These are phyloP conservation scores for Willisornis vidua DNA, from an alignment of 2,113 vertebrate species.

Conservation along the genomic window DNA sequence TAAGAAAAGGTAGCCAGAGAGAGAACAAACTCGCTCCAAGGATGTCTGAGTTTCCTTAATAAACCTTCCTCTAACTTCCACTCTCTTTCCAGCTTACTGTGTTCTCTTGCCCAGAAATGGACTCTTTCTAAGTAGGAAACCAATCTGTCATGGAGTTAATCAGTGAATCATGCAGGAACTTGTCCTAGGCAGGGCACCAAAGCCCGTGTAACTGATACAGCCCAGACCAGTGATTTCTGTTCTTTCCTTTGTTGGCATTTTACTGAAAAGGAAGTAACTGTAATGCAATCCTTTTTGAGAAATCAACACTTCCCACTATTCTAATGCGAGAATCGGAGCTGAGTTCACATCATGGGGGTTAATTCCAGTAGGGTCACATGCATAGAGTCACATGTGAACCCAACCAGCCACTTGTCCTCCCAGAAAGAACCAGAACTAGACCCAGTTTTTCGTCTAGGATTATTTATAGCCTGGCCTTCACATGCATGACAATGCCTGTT, in stretches of 20 bases:
- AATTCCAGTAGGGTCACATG: neutral
- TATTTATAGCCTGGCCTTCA: neutral
- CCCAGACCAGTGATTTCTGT: neutral
- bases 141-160: neutral
- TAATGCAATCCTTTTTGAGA: conserved; percentile 44
- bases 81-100: neutral
- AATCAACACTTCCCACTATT: neutral
- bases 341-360: neutral
- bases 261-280: conserved; percentile 24
- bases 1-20: neutral
- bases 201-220: conserved; percentile 15
- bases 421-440: neutral
- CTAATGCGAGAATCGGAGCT: neutral
- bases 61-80: neutral
- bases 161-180: neutral
- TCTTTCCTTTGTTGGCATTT: conserved; percentile 18
- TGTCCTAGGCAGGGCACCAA: neutral
- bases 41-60: neutral
- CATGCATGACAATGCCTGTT: neutral
- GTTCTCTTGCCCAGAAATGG: neutral
- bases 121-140: neutral
- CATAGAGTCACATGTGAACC: neutral
- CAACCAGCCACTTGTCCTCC: neutral
- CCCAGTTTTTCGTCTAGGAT: neutral
- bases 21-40: neutral